phyloP scores from a whole-genome alignment of 2,888 invertebrate species.

The Apotomis betuletana region DNA sequence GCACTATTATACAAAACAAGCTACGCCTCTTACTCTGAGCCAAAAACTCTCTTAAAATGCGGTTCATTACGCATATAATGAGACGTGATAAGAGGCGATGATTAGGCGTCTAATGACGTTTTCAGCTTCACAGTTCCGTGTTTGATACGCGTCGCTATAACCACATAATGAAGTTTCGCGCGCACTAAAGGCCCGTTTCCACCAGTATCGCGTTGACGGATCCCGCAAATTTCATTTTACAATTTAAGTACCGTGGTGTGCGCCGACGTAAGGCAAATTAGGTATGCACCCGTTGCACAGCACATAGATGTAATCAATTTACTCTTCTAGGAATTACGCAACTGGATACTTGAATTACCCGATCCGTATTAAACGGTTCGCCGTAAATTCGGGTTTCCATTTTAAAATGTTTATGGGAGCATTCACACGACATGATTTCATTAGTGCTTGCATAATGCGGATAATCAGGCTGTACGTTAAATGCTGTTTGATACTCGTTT shows the following conservation, averaged over 20 bases:
- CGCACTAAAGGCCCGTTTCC: slow-evolving; percentile 71
- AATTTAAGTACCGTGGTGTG: slow-evolving; percentile 52
- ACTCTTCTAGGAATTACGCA: slow-evolving; percentile 31
- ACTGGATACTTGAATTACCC: slow-evolving; percentile 18
- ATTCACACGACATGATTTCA: slow-evolving; percentile 27
- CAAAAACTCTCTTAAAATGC: slow-evolving; percentile 40
- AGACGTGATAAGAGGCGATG: slow-evolving; percentile 46
- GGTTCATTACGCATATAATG: slow-evolving; percentile 33
- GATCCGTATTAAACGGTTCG: slow-evolving; percentile 12
- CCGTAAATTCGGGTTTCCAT: slow-evolving; percentile 20
- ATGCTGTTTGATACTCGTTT: slow-evolving; percentile 23
- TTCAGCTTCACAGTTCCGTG: slow-evolving; percentile 59
- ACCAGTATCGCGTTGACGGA: slow-evolving; percentile 60
- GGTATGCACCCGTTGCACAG: slow-evolving; percentile 40
- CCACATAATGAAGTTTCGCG: slow-evolving; percentile 76
- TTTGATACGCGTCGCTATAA: slow-evolving; percentile 67
- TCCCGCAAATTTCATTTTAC: slow-evolving; percentile 63
- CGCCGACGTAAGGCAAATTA: slow-evolving; percentile 39
- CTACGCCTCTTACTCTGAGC: slow-evolving; percentile 37
- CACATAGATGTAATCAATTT: slow-evolving; percentile 38
- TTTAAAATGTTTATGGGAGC: slow-evolving; percentile 20
- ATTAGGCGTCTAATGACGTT: slow-evolving; percentile 65
- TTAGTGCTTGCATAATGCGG: slow-evolving; percentile 25
- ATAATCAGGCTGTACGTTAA: slow-evolving; percentile 13
- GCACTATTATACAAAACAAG: too few species aligned